Base-by-base conservation (phyloP, 2,888 invertebrate species). In the Caenorhabditis doughertyi region DNA sequence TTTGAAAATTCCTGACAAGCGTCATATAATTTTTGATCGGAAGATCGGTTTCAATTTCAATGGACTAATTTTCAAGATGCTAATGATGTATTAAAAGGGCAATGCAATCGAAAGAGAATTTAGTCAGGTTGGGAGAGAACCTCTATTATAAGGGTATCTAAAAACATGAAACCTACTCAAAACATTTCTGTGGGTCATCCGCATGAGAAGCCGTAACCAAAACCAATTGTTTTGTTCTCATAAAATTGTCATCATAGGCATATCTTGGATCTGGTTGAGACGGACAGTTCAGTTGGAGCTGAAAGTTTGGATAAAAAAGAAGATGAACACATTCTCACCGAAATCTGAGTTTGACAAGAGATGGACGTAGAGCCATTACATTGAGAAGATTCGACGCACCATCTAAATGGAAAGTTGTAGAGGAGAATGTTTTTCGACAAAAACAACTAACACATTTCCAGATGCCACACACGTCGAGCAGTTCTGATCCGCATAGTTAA, bases 171-270 rank as follows among this genome's bases (percentile, higher is more conserved):
- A 77, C 79, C 32, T 23, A 79, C 79, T 67, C 67, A 60, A 79
- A 79, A 47, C 79, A 79, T 11, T 18, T 1, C 13, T 79, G 72
- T n/a, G 79, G 72, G 35, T 79, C 35, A 23, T 49, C 58, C n/a
- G 23, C 42, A 25, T 79, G 72, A 3, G 72, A 60, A 9, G 79
- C 79, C 4, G 79, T 32, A 11, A 72, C 58, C 7, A 79, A 49
- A 16, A 72, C 72, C 53, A 79, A 53, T 21, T 55, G 32, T 27
- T 55, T 25, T 0, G 64, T 55, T 39, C 79, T 47, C 44, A 47
- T 47, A 8, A 47, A 47, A 18, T n/a, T 3, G 13, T 47, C 44
- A 18, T 47, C 44, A 18, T 47, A 47, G 4, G 3, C 44, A 13
- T n/a, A 47, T 3, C 4, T n/a, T 18, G 44, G 44, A 47, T 42